These are phyloP conservation scores for Zapornia atra DNA, from an alignment of 2,113 vertebrate species.

Conservation along the genomic window DNA sequence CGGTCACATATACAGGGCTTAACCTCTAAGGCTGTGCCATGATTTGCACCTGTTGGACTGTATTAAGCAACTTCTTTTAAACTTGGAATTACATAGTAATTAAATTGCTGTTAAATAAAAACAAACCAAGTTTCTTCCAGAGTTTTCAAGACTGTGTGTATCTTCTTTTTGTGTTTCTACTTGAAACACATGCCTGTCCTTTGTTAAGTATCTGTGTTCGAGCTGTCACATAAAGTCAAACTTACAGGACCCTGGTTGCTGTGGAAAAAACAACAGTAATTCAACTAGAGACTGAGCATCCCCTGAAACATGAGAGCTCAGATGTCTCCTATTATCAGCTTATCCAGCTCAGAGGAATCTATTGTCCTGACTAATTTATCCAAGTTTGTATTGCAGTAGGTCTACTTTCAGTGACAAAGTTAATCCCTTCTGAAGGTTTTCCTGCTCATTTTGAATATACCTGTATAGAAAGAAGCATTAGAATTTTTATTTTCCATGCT, in stretches of 20 bases:
- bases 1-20: background rate
- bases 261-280: slow-evolving; percentile 3
- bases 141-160: background rate
- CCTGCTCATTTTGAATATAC: background rate
- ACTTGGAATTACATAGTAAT: background rate
- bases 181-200: background rate
- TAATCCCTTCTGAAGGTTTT: background rate
- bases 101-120: background rate
- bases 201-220: background rate
- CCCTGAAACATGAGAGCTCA: background rate
- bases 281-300: background rate
- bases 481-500: background rate
- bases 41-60: background rate
- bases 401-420: background rate
- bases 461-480: background rate
- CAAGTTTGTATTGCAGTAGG: background rate
- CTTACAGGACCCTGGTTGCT: background rate
- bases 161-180: background rate
- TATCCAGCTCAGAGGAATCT: slow-evolving; percentile 20
- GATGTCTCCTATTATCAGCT: background rate
- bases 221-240: background rate
- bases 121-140: background rate
- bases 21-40: background rate
- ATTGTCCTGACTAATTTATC: background rate
- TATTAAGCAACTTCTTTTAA: background rate